phyloP scores from a whole-genome alignment of 2,888 invertebrate genomes.

The Ischnus inquisitorius region DNA sequence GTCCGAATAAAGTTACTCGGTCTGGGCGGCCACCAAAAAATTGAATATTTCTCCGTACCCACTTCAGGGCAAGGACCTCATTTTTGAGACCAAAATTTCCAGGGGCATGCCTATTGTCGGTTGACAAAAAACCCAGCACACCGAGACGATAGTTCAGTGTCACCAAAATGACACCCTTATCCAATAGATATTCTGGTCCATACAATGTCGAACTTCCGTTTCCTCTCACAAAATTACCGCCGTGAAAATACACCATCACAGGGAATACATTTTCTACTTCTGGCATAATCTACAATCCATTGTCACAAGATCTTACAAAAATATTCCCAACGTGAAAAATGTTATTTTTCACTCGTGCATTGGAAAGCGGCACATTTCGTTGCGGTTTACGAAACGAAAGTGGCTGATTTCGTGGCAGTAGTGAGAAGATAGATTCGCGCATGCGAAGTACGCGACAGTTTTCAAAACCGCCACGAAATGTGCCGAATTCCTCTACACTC shows the following conservation, averaged over 20 bases:
- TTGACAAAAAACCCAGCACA: constrained; percentile 71
- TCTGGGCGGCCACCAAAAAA: constrained; percentile 66
- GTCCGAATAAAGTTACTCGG: constrained; percentile 67
- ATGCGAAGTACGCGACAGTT: too few species aligned
- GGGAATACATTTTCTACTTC: too few species aligned
- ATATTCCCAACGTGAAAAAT: too few species aligned
- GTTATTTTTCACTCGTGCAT: not conserved
- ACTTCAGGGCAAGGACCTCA: constrained; percentile 67
- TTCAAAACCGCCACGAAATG: too few species aligned
- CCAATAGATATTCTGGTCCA: constrained; percentile 71
- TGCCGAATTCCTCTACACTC: too few species aligned
- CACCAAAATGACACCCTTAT: constrained; percentile 71
- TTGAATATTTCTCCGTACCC: constrained; percentile 67
- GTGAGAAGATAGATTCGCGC: too few species aligned
- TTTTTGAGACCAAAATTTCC: constrained; percentile 75
- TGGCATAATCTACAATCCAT: not conserved
- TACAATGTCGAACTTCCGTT: constrained; percentile 33
- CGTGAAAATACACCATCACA: constrained; percentile 66
- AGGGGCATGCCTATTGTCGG: constrained; percentile 64
- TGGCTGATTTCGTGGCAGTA: too few species aligned
- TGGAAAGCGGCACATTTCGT: too few species aligned
- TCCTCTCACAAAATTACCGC: constrained; percentile 64
- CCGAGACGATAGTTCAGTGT: constrained; percentile 74
- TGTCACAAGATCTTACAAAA: not conserved
- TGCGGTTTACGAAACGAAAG: too few species aligned